Conservation (phyloP, 2,888 invertebrate species). For the Harmothoe impar region DNA sequence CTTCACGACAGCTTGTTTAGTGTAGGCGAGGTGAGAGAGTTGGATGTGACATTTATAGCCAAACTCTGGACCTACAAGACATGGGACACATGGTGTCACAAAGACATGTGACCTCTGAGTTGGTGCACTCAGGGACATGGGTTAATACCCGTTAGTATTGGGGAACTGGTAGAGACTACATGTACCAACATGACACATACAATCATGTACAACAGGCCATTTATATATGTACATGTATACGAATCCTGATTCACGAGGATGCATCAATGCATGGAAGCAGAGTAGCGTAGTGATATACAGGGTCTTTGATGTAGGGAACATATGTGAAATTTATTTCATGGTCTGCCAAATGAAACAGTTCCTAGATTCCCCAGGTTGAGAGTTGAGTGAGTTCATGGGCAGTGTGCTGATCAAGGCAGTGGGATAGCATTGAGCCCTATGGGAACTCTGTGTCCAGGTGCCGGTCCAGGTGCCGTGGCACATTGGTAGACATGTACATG, state of each 20-base stretch:
- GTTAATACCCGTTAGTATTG: too few relatives aligned
- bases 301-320: too few relatives aligned
- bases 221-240: too few relatives aligned
- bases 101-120: neutral
- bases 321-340: too few relatives aligned
- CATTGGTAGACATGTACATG: neutral
- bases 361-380: too few relatives aligned
- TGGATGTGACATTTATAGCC: neutral
- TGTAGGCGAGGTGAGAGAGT: neutral
- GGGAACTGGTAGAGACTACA: too few relatives aligned
- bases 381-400: neutral
- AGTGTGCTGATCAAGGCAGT: neutral
- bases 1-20: conserved; percentile 20
- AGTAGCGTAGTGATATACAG: too few relatives aligned
- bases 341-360: too few relatives aligned
- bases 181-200: too few relatives aligned
- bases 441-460: neutral
- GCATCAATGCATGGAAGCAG: too few relatives aligned
- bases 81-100: neutral
- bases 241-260: too few relatives aligned
- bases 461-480: neutral
- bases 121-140: neutral
- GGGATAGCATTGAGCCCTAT: neutral
- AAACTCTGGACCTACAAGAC: neutral
- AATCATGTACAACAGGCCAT: too few relatives aligned